These are phyloP conservation scores for Telenomus remus DNA, from an alignment of 1,140 invertebrate genomes.

Conservation along the genomic window DNA sequence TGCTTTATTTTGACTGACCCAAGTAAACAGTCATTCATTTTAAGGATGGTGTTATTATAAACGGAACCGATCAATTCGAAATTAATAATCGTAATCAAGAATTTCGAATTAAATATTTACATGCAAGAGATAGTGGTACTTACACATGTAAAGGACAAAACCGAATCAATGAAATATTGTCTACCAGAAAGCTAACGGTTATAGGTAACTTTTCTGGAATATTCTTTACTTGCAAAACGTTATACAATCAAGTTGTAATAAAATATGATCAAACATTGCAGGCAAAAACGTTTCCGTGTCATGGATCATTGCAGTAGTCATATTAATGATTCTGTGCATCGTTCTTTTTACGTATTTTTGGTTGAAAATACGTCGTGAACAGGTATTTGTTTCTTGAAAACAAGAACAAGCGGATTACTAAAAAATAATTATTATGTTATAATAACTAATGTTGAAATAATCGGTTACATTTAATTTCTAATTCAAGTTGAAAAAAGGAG, in stretches of 20 bases:
- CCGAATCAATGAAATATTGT: constrained; percentile 63
- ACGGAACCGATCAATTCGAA: constrained; percentile 62
- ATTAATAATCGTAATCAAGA: constrained; percentile 61
- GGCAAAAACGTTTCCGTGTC: constrained; percentile 56
- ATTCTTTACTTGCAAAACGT: neutral
- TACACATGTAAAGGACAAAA: constrained; percentile 69
- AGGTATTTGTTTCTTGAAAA: constrained; percentile 66
- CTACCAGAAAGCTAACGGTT: constrained; percentile 68
- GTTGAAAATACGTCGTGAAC: constrained; percentile 78
- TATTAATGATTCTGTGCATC: constrained; percentile 73
- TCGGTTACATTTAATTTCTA: too few species aligned
- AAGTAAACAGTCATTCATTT: too few species aligned
- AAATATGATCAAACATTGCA: constrained; percentile 43
- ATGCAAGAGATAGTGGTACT: constrained; percentile 68
- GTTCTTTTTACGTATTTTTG: constrained; percentile 74
- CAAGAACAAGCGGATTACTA: constrained; percentile 33
- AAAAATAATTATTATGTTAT: too few species aligned
- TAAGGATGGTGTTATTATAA: constrained; percentile 56
- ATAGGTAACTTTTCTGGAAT: constrained; percentile 62
- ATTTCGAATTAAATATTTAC: constrained; percentile 68
- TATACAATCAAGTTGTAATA: neutral
- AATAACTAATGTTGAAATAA: too few species aligned
- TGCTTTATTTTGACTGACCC: too few species aligned
- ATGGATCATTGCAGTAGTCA: constrained; percentile 70
- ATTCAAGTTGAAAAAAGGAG: too few species aligned